phyloP scores from a whole-genome alignment of 2,797 vertebrate species.

The Anolis apletophallus region DNA sequence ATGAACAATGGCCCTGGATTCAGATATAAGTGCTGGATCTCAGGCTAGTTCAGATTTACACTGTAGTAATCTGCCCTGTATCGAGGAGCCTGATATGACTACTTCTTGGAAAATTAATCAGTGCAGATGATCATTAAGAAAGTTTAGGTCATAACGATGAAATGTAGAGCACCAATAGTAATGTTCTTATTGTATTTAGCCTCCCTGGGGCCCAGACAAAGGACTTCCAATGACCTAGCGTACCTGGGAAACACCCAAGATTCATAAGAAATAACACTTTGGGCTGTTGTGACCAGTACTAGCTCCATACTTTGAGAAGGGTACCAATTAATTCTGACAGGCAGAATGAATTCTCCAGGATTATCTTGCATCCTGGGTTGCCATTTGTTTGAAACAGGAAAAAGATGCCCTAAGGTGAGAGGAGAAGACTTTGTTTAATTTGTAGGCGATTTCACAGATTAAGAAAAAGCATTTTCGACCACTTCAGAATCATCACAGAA shows the following conservation, averaged over 20 bases:
- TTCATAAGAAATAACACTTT: not conserved
- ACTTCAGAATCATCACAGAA: not conserved
- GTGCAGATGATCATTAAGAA: not conserved
- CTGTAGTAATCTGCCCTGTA: too few species aligned
- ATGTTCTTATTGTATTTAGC: not conserved
- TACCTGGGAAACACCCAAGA: not conserved
- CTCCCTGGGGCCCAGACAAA: not conserved
- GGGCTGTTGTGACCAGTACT: not conserved
- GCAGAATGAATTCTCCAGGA: not conserved
- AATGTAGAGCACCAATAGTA: not conserved
- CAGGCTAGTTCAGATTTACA: too few species aligned
- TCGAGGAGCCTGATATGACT: too few species aligned
- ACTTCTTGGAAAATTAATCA: not conserved
- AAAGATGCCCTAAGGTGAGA: not conserved
- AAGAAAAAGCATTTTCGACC: not conserved
- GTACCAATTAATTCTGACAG: slow-evolving; percentile 1
- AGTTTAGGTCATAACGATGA: not conserved
- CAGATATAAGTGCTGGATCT: too few species aligned
- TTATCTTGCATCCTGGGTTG: not conserved
- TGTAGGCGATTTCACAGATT: not conserved
- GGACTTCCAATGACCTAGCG: not conserved
- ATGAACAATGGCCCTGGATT: too few species aligned
- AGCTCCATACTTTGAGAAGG: not conserved
- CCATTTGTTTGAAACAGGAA: not conserved
- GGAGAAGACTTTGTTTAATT: not conserved